Conservation (phyloP, 2,797 vertebrate species). For the Xiphophorus birchmanni region DNA sequence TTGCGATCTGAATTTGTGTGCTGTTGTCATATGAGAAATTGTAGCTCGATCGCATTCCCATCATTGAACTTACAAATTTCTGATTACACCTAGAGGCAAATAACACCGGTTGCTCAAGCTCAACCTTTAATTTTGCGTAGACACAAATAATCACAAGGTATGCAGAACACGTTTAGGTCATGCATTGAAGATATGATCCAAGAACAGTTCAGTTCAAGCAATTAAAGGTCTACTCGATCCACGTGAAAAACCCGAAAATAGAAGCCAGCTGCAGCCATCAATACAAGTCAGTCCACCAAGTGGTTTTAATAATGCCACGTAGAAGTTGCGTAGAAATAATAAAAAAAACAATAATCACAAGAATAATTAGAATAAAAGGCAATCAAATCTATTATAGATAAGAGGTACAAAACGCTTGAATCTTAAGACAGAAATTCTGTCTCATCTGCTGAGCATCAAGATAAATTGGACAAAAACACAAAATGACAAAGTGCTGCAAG, state of each 20-base stretch:
- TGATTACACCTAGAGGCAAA: not conserved
- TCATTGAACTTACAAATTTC: not conserved
- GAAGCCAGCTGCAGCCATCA: not conserved
- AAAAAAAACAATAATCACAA: not conserved
- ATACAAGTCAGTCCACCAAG: conserved; percentile 8
- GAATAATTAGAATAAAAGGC: conserved; percentile 16
- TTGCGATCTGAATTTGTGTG: not conserved
- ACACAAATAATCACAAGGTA: not conserved
- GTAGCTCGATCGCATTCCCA: not conserved
- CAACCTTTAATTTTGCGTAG: not conserved
- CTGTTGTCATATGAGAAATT: not conserved
- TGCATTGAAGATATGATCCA: not conserved
- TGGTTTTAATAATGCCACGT: conserved; percentile 4
- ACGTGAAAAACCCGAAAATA: not conserved
- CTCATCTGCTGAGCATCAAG: not conserved
- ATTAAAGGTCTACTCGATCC: not conserved
- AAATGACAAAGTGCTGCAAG: conserved; percentile 7
- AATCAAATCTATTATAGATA: conserved; percentile 10
- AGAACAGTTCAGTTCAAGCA: not conserved
- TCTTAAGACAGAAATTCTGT: conserved; percentile 2
- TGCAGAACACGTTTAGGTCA: not conserved
- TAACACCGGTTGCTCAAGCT: not conserved
- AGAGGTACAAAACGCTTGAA: not conserved
- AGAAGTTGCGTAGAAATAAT: not conserved
- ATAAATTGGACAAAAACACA: conserved; percentile 3